phyloP scores from a whole-genome alignment of 2,113 vertebrate species.

The Toxotes jaculatrix region DNA sequence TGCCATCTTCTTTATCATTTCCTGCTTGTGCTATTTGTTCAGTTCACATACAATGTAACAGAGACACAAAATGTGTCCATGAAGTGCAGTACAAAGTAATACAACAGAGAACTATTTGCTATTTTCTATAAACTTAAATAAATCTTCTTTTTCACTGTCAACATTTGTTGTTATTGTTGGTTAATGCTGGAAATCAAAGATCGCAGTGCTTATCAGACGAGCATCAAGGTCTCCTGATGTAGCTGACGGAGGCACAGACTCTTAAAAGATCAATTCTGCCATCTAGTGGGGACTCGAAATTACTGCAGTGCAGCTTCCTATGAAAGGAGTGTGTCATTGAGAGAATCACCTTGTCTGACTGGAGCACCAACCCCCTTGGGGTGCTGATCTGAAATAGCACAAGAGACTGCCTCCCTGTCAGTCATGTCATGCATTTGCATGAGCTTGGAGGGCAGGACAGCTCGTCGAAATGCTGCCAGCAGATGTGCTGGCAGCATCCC shows the following conservation, averaged over 20 bases:
- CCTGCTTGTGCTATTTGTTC: neutral
- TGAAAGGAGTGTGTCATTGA: slow-evolving; percentile 5
- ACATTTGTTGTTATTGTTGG: neutral
- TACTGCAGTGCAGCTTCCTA: slow-evolving; percentile 26
- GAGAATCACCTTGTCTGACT: slow-evolving; percentile 50
- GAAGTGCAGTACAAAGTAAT: neutral
- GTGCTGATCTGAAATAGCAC: slow-evolving; percentile 50
- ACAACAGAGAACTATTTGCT: neutral
- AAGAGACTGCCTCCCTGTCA: slow-evolving; percentile 34
- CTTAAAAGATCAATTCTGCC: slow-evolving; percentile 39
- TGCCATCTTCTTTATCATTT: neutral
- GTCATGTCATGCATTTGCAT: slow-evolving; percentile 41
- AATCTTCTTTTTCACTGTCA: neutral
- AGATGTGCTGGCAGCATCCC: slow-evolving; percentile 32
- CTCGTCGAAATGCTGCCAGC: slow-evolving; percentile 38
- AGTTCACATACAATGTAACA: neutral
- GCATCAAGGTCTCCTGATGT: neutral
- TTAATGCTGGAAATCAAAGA: slow-evolving; percentile 2
- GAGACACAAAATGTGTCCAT: neutral
- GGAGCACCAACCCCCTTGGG: neutral
- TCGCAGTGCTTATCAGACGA: neutral
- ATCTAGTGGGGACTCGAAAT: slow-evolving; percentile 56
- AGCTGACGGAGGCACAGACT: neutral
- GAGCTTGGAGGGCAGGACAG: slow-evolving; percentile 37
- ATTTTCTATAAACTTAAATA: slow-evolving; percentile 19